phyloP scores from a whole-genome alignment of 2,888 invertebrate species.

The Eulithis testata region DNA sequence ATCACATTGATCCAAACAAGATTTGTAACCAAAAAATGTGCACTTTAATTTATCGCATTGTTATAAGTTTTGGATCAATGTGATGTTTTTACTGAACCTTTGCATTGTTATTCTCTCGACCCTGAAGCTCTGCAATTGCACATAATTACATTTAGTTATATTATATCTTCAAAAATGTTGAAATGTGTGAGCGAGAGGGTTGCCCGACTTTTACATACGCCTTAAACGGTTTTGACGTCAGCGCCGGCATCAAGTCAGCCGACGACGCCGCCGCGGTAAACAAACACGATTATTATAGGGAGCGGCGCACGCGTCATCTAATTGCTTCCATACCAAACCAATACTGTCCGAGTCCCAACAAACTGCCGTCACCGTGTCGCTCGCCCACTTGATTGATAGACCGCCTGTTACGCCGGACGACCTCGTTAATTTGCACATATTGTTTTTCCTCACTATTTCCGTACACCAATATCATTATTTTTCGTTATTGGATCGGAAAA shows the following conservation, averaged over 20 bases:
- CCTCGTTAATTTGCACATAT: slow-evolving; percentile 66
- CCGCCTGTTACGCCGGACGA: slow-evolving; percentile 73
- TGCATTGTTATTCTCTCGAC: too few relatives aligned
- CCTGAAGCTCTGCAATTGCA: too few relatives aligned
- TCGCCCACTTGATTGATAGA: slow-evolving; percentile 73
- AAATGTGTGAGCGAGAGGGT: too few relatives aligned
- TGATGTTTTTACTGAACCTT: too few relatives aligned
- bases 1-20: too few relatives aligned
- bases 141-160: too few relatives aligned
- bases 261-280: slow-evolving; percentile 47
- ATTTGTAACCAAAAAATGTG: too few relatives aligned
- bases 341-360: slow-evolving; percentile 29
- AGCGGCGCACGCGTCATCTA: slow-evolving; percentile 74
- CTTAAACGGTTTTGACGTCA: slow-evolving; percentile 64
- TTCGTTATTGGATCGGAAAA: slow-evolving; percentile 8
- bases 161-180: too few relatives aligned
- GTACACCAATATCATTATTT: slow-evolving; percentile 31
- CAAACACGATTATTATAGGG: slow-evolving; percentile 50
- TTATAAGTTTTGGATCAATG: too few relatives aligned
- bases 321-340: slow-evolving; percentile 53
- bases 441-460: slow-evolving; percentile 63
- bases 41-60: too few relatives aligned
- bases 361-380: slow-evolving; percentile 47
- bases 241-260: slow-evolving; percentile 45
- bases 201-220: too few relatives aligned